Evolutionary conservation across 2,113 vertebrate species (phyloP), one percentile per base, ranked within the genome.

Genomic region (Oceanites oceanicus): DNA sequence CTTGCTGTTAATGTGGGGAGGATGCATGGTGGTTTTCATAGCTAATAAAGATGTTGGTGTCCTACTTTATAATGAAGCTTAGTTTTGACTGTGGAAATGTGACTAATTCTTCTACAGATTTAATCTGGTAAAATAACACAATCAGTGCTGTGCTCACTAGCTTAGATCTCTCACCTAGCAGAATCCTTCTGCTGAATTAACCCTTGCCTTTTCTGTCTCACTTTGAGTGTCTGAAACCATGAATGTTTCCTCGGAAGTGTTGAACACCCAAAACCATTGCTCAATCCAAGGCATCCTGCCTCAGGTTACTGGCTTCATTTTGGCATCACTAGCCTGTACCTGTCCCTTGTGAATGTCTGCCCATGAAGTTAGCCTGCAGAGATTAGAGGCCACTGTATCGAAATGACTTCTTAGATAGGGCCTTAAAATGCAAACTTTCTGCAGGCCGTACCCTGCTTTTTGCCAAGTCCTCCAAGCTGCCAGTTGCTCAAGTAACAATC

Each of bases 31-130:
- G 67, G 70, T 96, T 94, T 94, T 93, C 72, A 50, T 32, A 73
- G 67, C 67, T 93, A 88, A 90, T 90, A 55, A 90, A 96, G 90
- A 67, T 88, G 50, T 94, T 88, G 74, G 68, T 80, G 55, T 70
- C 50, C 71, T 94, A 19, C 67, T 90, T 95, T 66, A 62, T 83
- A 70, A 90, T 26, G 62, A 72, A 62, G 47, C 20, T 94, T 85
- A 83, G 42, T 94, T 94, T 95, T 83, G 67, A 73, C n/a, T 93
- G 38, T 70, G 38, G 18, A 83, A 93, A 83, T 34, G 47, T 70
- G 50, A 47, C 62, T 91, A 50, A 93, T 76, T 86, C 32, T 88
- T 72, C 66, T 53, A 76, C 21, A 68, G 29, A 94, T 86, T 86
- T 92, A 88, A 74, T 1, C 45, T 76, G 58, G 62, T 42, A n/a